Conservation (phyloP, 2,888 invertebrate genomes). For the Nephrotoma guestfalica region DNA sequence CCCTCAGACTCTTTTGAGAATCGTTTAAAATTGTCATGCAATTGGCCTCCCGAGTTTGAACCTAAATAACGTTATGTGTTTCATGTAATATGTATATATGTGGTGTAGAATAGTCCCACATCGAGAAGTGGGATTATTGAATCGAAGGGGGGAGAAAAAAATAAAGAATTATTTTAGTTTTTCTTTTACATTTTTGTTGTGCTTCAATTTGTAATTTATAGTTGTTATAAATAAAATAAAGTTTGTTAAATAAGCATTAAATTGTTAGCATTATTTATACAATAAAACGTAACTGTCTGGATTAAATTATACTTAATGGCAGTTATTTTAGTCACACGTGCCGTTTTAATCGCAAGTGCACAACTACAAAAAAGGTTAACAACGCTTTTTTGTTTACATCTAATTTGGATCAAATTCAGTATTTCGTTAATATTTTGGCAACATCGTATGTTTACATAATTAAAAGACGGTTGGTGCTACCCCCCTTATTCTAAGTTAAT, state of each 20-base stretch:
- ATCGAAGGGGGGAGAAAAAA: background rate
- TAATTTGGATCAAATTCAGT: background rate
- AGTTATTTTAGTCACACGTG: background rate
- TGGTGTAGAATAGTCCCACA: background rate
- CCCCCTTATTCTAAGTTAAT: no score
- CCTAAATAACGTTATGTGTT: background rate
- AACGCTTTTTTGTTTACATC: background rate
- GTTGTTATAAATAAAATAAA: background rate
- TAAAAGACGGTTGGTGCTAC: no score
- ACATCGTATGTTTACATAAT: no score
- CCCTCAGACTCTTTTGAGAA: constrained; percentile 22
- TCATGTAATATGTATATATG: background rate
- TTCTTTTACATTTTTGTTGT: background rate
- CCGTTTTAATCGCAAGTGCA: background rate
- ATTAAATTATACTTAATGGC: background rate
- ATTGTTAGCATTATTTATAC: background rate
- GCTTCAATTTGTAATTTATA: background rate
- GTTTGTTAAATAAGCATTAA: background rate
- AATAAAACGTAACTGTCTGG: background rate
- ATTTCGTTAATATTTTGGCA: no score
- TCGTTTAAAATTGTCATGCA: constrained; percentile 3
- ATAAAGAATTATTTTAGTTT: background rate
- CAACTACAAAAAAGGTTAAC: background rate
- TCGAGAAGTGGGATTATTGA: background rate
- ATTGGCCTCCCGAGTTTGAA: constrained; percentile 4